Conservation (phyloP, 2,888 invertebrate species). For the Allygus modestus region DNA sequence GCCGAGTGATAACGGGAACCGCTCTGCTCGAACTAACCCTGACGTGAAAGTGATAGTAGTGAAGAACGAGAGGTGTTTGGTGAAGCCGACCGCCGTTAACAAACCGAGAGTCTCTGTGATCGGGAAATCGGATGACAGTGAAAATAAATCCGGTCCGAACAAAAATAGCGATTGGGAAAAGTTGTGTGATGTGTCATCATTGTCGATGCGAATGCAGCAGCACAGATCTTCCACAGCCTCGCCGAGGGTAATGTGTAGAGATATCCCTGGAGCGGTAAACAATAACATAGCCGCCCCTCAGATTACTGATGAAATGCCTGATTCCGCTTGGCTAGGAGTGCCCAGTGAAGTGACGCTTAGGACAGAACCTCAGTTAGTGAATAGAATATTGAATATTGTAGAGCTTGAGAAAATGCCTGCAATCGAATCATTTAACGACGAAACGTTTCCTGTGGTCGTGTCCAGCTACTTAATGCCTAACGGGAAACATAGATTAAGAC, state of each 20-base stretch:
- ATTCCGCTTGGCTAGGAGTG: neutral
- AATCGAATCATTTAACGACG: neutral
- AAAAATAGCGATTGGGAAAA: neutral
- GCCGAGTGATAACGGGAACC: neutral
- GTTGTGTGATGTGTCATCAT: neutral
- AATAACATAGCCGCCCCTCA: neutral
- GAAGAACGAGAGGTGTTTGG: neutral
- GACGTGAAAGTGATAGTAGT: neutral
- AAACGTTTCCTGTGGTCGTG: neutral
- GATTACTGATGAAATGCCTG: conserved; percentile 17
- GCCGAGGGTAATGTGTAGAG: conserved; percentile 25
- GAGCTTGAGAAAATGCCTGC: neutral
- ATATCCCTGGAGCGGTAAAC: neutral
- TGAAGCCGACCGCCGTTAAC: neutral
- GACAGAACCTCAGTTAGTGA: neutral
- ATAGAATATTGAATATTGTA: neutral
- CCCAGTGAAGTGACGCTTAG: neutral
- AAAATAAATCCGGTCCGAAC: neutral
- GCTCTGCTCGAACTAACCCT: neutral
- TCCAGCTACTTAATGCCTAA: neutral
- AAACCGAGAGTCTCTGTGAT: neutral
- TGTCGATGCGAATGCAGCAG: neutral
- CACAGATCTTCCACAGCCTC: neutral
- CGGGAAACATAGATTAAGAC: neutral
- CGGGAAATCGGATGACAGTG: neutral